A percentile compares a stretch with the other conserved stretches of the same genome.
Conservation (phyloP, 2,113 vertebrate species). For the Solea solea region DNA sequence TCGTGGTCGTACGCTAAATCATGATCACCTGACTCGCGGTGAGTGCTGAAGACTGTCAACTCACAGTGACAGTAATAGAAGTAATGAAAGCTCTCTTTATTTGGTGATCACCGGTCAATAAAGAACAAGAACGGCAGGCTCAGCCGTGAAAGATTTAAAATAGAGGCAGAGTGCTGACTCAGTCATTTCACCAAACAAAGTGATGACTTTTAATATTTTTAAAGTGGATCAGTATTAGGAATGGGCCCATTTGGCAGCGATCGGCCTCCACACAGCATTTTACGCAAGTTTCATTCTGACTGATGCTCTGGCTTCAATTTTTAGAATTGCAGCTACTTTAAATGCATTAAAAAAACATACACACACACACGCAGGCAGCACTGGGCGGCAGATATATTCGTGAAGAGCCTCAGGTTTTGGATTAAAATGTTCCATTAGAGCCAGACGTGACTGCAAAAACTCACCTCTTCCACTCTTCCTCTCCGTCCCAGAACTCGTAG, state of each 20-base stretch:
- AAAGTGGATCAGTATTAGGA: conserved; percentile 9
- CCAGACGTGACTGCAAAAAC: neutral
- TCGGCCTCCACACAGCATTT: neutral
- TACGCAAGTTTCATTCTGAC: conserved; percentile 10
- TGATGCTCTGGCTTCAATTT: neutral
- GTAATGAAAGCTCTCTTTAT: conserved; percentile 42
- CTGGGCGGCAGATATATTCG: neutral
- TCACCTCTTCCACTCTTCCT: conserved; percentile 94
- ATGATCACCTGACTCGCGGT: conserved; percentile 44
- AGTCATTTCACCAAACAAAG: conserved; percentile 21
- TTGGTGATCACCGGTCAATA: conserved; percentile 53
- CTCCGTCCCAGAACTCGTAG: conserved; percentile 96
- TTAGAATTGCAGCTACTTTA: neutral
- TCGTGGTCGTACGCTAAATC: conserved; percentile 59
- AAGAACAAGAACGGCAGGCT: conserved; percentile 24
- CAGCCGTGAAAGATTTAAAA: conserved; percentile 28
- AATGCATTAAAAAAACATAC: neutral
- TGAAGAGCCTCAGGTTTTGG: neutral
- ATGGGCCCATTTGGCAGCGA: conserved; percentile 15
- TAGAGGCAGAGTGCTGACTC: conserved; percentile 55
- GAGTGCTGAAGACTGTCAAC: conserved; percentile 31
- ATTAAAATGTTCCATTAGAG: neutral
- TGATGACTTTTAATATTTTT: conserved; percentile 38
- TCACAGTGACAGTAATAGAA: conserved; percentile 50
- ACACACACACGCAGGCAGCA: neutral